These are phyloP conservation scores for Bombus superbus DNA, from an alignment of 1,140 invertebrate species.

Conservation along the genomic window DNA sequence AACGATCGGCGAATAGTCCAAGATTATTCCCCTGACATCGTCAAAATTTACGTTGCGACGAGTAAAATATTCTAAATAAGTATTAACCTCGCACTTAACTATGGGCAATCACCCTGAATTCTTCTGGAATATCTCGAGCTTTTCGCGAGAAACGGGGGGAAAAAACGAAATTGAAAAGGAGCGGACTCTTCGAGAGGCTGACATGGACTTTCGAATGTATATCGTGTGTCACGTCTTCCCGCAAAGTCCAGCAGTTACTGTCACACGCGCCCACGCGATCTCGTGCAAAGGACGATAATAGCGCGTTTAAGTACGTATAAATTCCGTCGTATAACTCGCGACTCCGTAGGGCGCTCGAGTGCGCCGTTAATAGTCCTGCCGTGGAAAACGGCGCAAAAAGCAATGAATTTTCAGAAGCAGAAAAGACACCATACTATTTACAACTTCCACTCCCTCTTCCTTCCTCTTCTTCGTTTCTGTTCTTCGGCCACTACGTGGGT, in stretches of 20 bases:
- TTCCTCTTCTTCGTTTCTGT: background rate
- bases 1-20: background rate
- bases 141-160: background rate
- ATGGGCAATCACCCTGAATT: background rate
- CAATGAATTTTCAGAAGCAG: slow-evolving; percentile 56
- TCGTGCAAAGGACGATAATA: slow-evolving; percentile 54
- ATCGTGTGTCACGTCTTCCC: slow-evolving; percentile 25
- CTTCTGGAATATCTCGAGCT: background rate
- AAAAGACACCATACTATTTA: background rate
- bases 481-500: slow-evolving; percentile 34
- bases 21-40: background rate
- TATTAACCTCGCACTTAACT: background rate
- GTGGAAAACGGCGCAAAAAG: slow-evolving; percentile 43
- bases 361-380: slow-evolving; percentile 46
- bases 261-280: slow-evolving; percentile 50
- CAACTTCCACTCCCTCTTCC: background rate
- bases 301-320: slow-evolving; percentile 55
- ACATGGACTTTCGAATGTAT: slow-evolving; percentile 28
- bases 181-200: background rate
- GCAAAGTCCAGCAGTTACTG: slow-evolving; percentile 35
- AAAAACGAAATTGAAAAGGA: background rate
- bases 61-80: background rate
- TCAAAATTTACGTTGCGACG: background rate
- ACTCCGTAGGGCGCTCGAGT: slow-evolving; percentile 40
- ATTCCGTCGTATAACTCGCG: slow-evolving; percentile 49